phyloP scores from a whole-genome alignment of 2,888 invertebrate species.

The Hyposoter didymator region DNA sequence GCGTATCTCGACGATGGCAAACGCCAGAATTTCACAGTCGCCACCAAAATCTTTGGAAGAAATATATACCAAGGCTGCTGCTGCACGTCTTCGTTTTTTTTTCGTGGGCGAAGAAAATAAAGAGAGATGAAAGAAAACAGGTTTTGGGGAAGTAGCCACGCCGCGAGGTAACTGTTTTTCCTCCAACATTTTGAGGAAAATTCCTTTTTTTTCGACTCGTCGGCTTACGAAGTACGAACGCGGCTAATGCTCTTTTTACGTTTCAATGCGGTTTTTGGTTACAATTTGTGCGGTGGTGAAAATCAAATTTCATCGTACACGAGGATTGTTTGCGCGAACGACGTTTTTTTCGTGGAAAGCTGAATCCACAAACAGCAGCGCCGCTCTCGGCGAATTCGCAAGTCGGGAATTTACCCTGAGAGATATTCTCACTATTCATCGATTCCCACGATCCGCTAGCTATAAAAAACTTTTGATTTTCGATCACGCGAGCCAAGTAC shows the following conservation, averaged over 20 bases:
- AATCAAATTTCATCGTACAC: not conserved
- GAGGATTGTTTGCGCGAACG: not conserved
- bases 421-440: constrained; percentile 60
- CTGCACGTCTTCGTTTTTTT: constrained; percentile 1
- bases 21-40: constrained; percentile 6
- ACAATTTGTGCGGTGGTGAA: not conserved
- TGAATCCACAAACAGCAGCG: constrained; percentile 39
- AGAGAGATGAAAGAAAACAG: constrained; percentile 3
- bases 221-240: not conserved
- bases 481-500: constrained; percentile 76
- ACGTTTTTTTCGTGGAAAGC: constrained; percentile 14
- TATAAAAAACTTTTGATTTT: constrained; percentile 76
- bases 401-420: constrained; percentile 30
- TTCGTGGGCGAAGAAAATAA: not conserved
- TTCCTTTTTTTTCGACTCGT: not conserved
- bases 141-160: not conserved
- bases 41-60: not conserved
- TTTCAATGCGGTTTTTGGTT: not conserved
- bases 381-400: constrained; percentile 54
- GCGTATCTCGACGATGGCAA: not conserved
- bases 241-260: not conserved
- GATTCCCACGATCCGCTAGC: constrained; percentile 77
- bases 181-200: not conserved
- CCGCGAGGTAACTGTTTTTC: not conserved
- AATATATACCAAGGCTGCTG: constrained; percentile 4